These are phyloP conservation scores for Scylla paramamosain DNA, from an alignment of 1,140 invertebrate genomes.

Conservation along the genomic window DNA sequence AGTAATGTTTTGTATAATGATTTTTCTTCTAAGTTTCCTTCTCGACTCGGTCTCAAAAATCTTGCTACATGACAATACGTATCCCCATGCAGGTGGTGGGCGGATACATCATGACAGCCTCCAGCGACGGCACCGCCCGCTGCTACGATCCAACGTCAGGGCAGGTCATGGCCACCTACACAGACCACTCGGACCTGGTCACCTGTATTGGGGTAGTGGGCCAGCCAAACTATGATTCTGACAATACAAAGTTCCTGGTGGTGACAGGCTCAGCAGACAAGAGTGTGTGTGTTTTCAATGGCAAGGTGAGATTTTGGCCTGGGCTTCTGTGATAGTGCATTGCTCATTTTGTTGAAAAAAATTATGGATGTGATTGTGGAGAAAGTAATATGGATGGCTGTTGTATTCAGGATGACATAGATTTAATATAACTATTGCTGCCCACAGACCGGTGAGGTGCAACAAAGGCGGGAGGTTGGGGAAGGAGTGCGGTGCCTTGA, in stretches of 20 bases:
- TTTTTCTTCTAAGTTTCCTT: no score
- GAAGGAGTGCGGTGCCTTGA: constrained; percentile 74
- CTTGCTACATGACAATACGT: no score
- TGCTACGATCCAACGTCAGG: constrained; percentile 70
- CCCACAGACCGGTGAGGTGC: constrained; percentile 67
- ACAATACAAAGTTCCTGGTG: constrained; percentile 60
- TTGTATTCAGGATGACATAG: no score
- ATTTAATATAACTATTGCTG: background rate
- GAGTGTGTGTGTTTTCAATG: constrained; percentile 71
- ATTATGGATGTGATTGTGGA: no score
- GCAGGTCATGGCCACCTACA: constrained; percentile 66
- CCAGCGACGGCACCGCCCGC: constrained; percentile 73
- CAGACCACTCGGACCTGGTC: constrained; percentile 62
- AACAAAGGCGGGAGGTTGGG: constrained; percentile 58
- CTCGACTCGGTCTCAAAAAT: no score
- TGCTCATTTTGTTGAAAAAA: no score
- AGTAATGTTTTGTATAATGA: no score
- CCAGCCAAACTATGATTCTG: constrained; percentile 41
- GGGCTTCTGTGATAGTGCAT: background rate
- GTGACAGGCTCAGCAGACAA: constrained; percentile 75
- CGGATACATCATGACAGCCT: constrained; percentile 67
- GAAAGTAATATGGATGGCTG: no score
- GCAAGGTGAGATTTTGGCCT: constrained; percentile 59
- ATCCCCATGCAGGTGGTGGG: constrained; percentile 70
- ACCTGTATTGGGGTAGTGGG: constrained; percentile 71